Percentiles rank a stretch among this genome's conserved stretches.
phyloP scores from a whole-genome alignment of 2,797 vertebrate genomes.

The Oreonectes daqikongensis region DNA sequence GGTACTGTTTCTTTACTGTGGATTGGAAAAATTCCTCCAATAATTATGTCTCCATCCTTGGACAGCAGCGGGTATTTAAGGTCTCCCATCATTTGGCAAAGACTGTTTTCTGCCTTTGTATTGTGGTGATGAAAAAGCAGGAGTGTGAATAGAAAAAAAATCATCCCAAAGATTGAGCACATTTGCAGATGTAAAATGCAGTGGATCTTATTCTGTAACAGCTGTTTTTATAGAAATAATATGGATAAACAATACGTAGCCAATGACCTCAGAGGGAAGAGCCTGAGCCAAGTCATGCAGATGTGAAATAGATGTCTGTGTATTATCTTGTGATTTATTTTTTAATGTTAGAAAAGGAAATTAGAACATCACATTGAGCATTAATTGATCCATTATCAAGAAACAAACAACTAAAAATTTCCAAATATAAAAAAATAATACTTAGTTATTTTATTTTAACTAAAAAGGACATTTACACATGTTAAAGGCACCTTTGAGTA shows the following conservation, averaged over 20 bases:
- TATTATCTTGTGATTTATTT: too few species aligned
- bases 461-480: too few species aligned
- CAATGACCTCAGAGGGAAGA: background rate
- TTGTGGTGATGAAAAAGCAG: constrained; percentile 41
- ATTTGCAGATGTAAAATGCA: background rate
- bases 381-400: too few species aligned
- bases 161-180: constrained; percentile 19
- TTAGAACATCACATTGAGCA: too few species aligned
- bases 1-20: constrained; percentile 63
- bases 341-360: too few species aligned
- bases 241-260: too few species aligned
- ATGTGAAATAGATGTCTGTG: background rate
- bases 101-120: constrained; percentile 46
- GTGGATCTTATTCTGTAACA: background rate
- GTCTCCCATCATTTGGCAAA: constrained; percentile 64
- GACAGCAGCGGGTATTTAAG: constrained; percentile 34
- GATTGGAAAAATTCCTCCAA: constrained; percentile 50
- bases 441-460: too few species aligned
- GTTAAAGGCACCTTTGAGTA: too few species aligned
- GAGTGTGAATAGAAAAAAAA: constrained; percentile 47
- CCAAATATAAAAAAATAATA: too few species aligned
- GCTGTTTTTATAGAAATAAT: constrained; percentile 29
- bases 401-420: too few species aligned
- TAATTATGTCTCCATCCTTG: constrained; percentile 45
- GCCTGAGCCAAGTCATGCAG: background rate